Percentiles rank a stretch among this genome's conserved stretches.
These are phyloP conservation scores for Mycetomoellerius zeteki DNA, from an alignment of 1,140 invertebrate species.

Conservation along the genomic window DNA sequence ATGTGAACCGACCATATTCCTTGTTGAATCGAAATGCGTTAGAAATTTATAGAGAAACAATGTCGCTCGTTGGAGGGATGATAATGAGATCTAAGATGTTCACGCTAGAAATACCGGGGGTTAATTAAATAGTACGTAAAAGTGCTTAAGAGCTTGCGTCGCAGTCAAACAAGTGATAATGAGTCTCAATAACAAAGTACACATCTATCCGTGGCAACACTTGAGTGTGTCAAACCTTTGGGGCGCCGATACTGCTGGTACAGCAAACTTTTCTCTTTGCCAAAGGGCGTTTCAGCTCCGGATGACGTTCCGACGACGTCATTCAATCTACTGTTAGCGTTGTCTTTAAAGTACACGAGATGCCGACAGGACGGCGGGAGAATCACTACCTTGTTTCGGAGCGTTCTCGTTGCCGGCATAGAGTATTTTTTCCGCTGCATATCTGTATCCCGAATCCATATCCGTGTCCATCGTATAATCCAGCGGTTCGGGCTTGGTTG, in stretches of 20 bases:
- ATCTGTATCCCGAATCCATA: slow-evolving; percentile 57
- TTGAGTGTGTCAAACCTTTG: slow-evolving; percentile 68
- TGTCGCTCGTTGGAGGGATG: background rate
- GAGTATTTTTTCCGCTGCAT: slow-evolving; percentile 53
- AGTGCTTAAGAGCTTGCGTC: slow-evolving; percentile 52
- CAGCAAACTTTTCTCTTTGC: slow-evolving; percentile 54
- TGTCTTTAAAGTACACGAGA: slow-evolving; percentile 41
- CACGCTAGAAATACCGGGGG: slow-evolving; percentile 39
- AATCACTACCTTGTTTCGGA: slow-evolving; percentile 70
- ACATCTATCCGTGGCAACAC: slow-evolving; percentile 55
- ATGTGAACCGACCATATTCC: background rate
- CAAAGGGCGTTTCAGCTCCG: slow-evolving; percentile 52
- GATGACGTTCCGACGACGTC: slow-evolving; percentile 57
- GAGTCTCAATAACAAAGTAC: slow-evolving; percentile 52
- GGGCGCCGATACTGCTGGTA: slow-evolving; percentile 49
- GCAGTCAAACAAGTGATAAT: slow-evolving; percentile 55
- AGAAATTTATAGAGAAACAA: slow-evolving; percentile 7
- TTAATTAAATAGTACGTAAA: slow-evolving; percentile 43
- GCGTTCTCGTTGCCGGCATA: slow-evolving; percentile 59
- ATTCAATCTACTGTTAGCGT: slow-evolving; percentile 60
- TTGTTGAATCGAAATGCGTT: slow-evolving; percentile 6
- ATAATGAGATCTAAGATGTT: background rate
- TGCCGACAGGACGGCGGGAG: background rate
- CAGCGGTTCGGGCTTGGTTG: slow-evolving; percentile 69
- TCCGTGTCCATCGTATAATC: slow-evolving; percentile 76